These are phyloP conservation scores for Urocyon cinereoargenteus DNA, from an alignment of 2,797 vertebrate genomes.

Conservation along the genomic window DNA sequence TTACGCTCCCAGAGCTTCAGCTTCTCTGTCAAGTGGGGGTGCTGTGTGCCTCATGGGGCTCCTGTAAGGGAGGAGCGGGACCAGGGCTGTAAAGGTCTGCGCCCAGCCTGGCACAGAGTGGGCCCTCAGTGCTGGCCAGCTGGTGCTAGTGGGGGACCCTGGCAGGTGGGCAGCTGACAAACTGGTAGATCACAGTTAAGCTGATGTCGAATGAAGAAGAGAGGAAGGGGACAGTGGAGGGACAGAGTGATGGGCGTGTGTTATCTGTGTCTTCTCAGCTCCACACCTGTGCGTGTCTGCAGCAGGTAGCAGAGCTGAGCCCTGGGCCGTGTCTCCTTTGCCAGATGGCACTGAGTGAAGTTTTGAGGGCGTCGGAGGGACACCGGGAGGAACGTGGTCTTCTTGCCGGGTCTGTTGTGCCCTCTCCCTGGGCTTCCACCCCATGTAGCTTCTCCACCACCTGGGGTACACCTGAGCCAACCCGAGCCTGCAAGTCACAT, in stretches of 20 bases:
- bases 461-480: neutral
- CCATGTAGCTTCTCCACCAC: neutral
- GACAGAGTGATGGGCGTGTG: neutral
- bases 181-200: neutral
- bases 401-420: neutral
- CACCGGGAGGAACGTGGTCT: neutral
- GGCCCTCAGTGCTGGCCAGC: neutral
- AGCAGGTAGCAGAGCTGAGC: neutral
- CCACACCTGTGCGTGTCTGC: neutral
- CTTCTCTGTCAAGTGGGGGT: neutral
- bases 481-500: neutral
- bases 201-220: too few relatives aligned
- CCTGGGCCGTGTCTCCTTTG: accelerated
- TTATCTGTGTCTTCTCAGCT: neutral
- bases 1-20: neutral
- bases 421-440: neutral
- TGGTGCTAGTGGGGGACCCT: neutral
- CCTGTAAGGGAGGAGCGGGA: too few relatives aligned
- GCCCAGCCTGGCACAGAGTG: neutral
- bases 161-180: too few relatives aligned
- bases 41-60: too few relatives aligned
- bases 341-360: neutral
- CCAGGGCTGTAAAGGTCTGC: neutral
- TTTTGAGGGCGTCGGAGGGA: neutral
- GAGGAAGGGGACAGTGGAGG: neutral